These are phyloP conservation scores for Aromia moschata DNA, from an alignment of 2,888 invertebrate genomes.

Conservation along the genomic window DNA sequence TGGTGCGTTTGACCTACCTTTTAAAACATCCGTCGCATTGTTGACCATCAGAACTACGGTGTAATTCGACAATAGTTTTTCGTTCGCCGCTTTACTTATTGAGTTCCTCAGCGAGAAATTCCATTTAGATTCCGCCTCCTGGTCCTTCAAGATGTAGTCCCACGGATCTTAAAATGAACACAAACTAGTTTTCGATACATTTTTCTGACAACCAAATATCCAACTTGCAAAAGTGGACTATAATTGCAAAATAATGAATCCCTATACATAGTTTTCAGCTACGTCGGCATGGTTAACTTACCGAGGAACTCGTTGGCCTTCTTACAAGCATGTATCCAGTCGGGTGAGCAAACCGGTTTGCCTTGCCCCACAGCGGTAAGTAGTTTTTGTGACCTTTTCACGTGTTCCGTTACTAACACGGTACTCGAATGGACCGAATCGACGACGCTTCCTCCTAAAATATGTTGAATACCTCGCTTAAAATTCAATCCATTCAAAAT, in stretches of 20 bases:
- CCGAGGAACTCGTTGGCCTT: slow-evolving; percentile 56
- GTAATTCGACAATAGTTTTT: slow-evolving; percentile 52
- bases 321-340: slow-evolving; percentile 57
- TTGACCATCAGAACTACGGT: slow-evolving; percentile 51
- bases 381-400: slow-evolving; percentile 70
- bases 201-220: no score
- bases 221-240: no score
- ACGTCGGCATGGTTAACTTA: no score
- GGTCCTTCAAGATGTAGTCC: slow-evolving; percentile 65
- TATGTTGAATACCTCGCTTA: no score
- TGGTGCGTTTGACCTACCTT: slow-evolving; percentile 55
- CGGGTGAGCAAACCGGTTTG: slow-evolving; percentile 67
- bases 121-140: slow-evolving; percentile 65
- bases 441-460: slow-evolving; percentile 67
- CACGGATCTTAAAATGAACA: slow-evolving; percentile 68
- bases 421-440: slow-evolving; percentile 62
- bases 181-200: no score
- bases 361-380: slow-evolving; percentile 69
- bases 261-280: no score
- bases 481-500: no score
- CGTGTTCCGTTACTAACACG: slow-evolving; percentile 67
- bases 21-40: slow-evolving; percentile 54
- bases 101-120: slow-evolving; percentile 61
- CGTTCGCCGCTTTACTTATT: slow-evolving; percentile 47
- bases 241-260: no score